phyloP scores from a whole-genome alignment of 2,888 invertebrate genomes.

The Patella depressa region DNA sequence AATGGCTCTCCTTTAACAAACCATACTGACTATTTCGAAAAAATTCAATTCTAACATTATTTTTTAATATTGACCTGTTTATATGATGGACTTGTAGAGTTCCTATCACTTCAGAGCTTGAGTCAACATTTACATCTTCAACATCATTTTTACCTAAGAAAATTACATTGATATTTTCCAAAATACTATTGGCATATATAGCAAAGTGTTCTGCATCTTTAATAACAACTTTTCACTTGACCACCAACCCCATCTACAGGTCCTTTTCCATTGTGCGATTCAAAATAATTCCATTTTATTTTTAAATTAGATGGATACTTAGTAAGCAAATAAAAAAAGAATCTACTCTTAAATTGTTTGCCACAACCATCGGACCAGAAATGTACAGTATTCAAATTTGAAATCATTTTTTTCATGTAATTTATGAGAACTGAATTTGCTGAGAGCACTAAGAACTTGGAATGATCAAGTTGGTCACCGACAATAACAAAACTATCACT shows the following conservation, averaged over 20 bases:
- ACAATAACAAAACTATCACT: background rate
- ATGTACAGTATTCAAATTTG: conserved; percentile 4
- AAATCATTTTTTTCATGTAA: background rate
- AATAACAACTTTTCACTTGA: conserved; percentile 3
- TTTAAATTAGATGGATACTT: background rate
- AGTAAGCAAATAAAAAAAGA: too few species aligned
- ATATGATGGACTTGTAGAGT: background rate
- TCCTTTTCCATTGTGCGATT: conserved; percentile 1
- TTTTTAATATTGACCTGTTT: background rate
- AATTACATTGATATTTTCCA: background rate
- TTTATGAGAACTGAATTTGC: background rate
- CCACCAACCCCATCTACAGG: conserved; percentile 6
- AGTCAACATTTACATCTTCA: conserved; percentile 4
- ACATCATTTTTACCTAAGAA: conserved; percentile 1
- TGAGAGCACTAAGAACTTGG: background rate
- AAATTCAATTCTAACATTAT: background rate
- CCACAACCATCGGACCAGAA: conserved; percentile 1
- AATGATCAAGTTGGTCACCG: background rate
- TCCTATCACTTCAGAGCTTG: background rate
- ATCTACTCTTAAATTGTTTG: background rate
- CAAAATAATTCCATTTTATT: conserved; percentile 7
- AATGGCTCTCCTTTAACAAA: background rate
- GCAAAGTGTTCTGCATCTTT: conserved; percentile 1
- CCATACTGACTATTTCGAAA: conserved; percentile 4
- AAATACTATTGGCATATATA: conserved; percentile 4